Conservation (phyloP, 2,888 invertebrate species). For the Bombylius discolor region DNA sequence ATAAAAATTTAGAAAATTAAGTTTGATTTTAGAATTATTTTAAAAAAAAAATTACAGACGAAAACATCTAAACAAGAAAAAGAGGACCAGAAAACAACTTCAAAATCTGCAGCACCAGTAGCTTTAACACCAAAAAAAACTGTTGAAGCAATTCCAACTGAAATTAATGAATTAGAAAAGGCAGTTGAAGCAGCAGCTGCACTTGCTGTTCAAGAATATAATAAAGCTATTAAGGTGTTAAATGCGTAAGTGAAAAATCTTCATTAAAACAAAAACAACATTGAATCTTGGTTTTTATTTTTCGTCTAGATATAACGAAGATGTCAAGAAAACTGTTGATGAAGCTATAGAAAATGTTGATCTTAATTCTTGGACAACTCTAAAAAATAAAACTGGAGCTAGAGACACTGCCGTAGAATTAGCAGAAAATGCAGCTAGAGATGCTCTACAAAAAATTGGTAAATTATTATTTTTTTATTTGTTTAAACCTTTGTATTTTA, state of each 20-base stretch:
- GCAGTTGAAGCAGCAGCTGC: constrained; percentile 43
- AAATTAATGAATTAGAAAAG: constrained; percentile 43
- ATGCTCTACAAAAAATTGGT: constrained; percentile 46
- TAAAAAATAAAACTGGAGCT: constrained; percentile 46
- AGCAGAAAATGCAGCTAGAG: constrained; percentile 47
- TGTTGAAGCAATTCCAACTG: constrained; percentile 33
- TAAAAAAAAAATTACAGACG: background rate
- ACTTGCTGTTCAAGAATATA: constrained; percentile 54
- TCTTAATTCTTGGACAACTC: constrained; percentile 40
- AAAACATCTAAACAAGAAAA: background rate
- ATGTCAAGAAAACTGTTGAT: constrained; percentile 45
- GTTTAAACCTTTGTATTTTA: background rate
- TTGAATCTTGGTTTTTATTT: background rate
- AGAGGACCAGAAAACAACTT: constrained; percentile 2
- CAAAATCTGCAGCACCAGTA: constrained; percentile 5
- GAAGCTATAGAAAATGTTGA: constrained; percentile 47
- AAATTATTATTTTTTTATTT: constrained; percentile 4
- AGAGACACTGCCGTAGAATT: constrained; percentile 41
- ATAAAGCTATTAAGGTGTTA: constrained; percentile 46
- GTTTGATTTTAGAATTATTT: background rate
- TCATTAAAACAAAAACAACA: background rate
- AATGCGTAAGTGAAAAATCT: constrained; percentile 26
- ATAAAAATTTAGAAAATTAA: too few species aligned
- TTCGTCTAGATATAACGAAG: constrained; percentile 36
- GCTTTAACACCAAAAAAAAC: constrained; percentile 20